Evolutionary conservation across 2,113 vertebrate species (phyloP), one percentile per base, ranked within the genome.

Genomic region (Oncorhynchus keta): DNA sequence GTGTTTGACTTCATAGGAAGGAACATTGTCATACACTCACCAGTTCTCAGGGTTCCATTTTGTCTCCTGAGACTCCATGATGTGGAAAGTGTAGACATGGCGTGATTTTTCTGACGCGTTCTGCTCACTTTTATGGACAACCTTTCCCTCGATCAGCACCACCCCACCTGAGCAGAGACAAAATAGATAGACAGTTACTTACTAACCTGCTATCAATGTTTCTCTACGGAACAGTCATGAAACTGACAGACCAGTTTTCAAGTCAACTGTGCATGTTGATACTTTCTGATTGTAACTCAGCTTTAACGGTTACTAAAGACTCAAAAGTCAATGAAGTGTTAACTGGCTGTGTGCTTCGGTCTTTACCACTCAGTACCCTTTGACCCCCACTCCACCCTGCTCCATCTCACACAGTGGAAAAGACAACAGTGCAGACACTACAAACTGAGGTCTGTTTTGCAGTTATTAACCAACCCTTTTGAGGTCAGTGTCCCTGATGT

Each of bases 11-110:
- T 16, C 51, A 4, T 55, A 16, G 51, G 16, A 55, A 55, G 12
- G 5, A 18, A 16, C 16, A 55, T 45, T 45, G 51, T 45, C 5
- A 20, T 22, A 32, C 69, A 24, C 91, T 88, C 89, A 99, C 98
- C 98, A 99, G 92, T 99, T 99, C 35, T 97, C 95, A 0, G 93
- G 88, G 89, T 95, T 98, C 98, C 98, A 99, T 72, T 22, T 39
- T 0, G 96, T 95, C 79, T 88, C 92, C 64, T 94, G 81, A 0
- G 94, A 89, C 59, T 99, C 97, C 97, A 99, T 97, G 68, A 99
- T 72, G 1, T 99, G 98, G 92, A 99, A 97, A 11, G 97, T 92
- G 81, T 97, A 99, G 2, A 76, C 96, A 0, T 99, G 95, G 26
- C 98, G 96, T 0, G 97, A 98, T 2, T 35, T 72, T 2, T 88